Conservation (phyloP, 2,113 vertebrate genomes). For the Dinomys branickii region DNA sequence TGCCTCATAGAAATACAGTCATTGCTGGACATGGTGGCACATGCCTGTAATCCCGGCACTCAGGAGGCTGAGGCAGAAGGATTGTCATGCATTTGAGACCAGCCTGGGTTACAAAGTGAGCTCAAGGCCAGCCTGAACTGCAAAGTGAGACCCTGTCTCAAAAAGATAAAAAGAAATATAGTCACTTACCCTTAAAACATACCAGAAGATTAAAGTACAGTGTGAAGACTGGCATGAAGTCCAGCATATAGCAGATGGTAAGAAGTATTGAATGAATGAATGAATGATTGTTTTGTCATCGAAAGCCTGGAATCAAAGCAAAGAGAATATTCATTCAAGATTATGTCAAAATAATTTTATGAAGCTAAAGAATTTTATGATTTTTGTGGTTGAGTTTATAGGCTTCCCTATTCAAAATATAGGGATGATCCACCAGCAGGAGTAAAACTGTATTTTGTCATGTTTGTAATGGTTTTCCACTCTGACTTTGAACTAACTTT, state of each 20-base stretch:
- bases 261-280: neutral
- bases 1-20: neutral
- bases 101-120: too few relatives aligned
- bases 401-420: neutral
- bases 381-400: neutral
- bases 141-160: too few relatives aligned
- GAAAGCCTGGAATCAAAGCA: conserved; percentile 21
- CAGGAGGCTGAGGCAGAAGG: too few relatives aligned
- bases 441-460: neutral
- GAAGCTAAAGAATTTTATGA: neutral
- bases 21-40: too few relatives aligned
- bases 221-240: neutral
- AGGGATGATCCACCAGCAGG: neutral
- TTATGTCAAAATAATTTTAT: conserved; percentile 1
- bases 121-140: too few relatives aligned
- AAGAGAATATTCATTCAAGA: neutral
- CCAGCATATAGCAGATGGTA: neutral
- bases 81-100: too few relatives aligned
- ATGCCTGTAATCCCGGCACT: too few relatives aligned
- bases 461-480: neutral
- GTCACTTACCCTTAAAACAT: neutral
- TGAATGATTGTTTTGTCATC: neutral
- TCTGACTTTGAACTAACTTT: conserved; percentile 15
- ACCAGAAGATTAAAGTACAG: neutral
- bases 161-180: too few relatives aligned